Conservation (phyloP, 2,113 vertebrate genomes). For the Aleadryas rufinucha region DNA sequence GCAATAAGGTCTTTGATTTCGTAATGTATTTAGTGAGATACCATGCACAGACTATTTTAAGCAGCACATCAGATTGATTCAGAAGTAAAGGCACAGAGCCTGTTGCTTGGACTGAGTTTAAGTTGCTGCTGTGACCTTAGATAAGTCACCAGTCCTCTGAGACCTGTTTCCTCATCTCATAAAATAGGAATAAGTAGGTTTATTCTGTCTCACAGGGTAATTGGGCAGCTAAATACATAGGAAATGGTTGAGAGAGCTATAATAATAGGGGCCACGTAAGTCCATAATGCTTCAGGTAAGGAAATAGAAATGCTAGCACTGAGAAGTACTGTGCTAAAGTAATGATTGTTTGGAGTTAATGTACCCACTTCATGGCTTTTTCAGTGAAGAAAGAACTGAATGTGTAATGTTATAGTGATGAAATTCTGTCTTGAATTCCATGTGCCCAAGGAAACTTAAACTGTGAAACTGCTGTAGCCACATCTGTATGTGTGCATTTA, state of each 20-base stretch:
- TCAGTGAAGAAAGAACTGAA: not conserved
- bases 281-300: constrained; percentile 5
- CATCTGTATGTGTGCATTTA: constrained; percentile 18
- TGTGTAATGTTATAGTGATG: not conserved
- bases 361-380: not conserved
- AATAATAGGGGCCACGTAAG: not conserved
- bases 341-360: constrained; percentile 27
- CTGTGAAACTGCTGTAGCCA: constrained; percentile 25
- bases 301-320: constrained; percentile 2
- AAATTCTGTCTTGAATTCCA: constrained; percentile 20
- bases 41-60: not conserved
- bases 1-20: not conserved
- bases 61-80: not conserved
- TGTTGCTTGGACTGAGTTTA: not conserved
- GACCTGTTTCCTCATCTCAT: not conserved
- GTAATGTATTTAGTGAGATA: not conserved
- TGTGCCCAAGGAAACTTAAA: not conserved
- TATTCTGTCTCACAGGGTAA: not conserved
- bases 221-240: not conserved
- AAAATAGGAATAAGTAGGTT: not conserved
- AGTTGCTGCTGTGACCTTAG: not conserved
- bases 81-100: not conserved
- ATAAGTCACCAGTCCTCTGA: not conserved
- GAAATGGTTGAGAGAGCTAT: constrained; percentile 1
- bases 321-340: not conserved